Evolutionary conservation across 2,888 invertebrate species (phyloP).

Genomic region (Terebella lapidaria): DNA sequence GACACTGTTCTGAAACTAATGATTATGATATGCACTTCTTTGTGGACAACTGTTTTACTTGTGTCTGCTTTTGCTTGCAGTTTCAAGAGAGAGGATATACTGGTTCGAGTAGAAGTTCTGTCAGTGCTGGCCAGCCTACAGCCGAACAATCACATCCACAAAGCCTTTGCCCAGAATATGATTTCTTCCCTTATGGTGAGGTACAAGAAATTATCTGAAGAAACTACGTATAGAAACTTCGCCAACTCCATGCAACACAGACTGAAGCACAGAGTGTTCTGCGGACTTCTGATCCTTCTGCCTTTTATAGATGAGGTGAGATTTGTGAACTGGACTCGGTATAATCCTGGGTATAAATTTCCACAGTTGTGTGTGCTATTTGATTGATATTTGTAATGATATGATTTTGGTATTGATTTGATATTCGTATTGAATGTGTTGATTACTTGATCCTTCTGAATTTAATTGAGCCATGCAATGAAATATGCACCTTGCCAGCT

Average conservation of each 20-base stretch:
- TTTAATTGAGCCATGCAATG: too few relatives aligned
- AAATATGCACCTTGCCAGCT: too few relatives aligned
- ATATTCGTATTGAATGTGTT: too few relatives aligned
- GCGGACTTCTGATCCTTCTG: background rate
- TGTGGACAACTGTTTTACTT: background rate
- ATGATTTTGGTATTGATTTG: too few relatives aligned
- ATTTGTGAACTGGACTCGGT: too few relatives aligned
- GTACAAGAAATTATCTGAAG: background rate
- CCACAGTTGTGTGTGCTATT: too few relatives aligned
- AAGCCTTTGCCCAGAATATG: background rate
- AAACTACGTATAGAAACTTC: background rate
- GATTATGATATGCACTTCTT: too few relatives aligned
- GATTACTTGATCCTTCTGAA: too few relatives aligned
- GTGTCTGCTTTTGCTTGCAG: background rate
- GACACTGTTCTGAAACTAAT: too few relatives aligned
- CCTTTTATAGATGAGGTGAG: background rate
- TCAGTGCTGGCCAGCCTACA: background rate
- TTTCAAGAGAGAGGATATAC: background rate
- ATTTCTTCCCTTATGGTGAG: background rate
- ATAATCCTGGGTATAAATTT: too few relatives aligned
- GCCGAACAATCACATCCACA: background rate
- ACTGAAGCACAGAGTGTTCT: background rate
- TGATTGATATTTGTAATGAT: too few relatives aligned
- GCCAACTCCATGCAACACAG: background rate
- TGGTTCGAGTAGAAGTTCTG: background rate